Base-by-base conservation (phyloP, 2,113 vertebrate species). In the Proterorhinus semilunaris region DNA sequence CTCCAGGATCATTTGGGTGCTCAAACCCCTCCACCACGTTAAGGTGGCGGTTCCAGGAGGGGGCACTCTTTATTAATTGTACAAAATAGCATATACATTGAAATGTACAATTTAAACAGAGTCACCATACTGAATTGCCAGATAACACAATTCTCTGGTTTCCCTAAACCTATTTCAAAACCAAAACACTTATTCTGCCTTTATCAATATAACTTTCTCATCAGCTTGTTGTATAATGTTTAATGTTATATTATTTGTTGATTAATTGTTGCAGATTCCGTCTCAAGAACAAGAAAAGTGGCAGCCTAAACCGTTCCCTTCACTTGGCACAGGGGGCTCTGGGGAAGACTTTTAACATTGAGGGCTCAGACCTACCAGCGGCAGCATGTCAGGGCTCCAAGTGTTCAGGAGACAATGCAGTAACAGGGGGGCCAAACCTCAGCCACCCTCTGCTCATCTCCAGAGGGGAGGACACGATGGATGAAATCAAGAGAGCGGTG, bases 241-340 rank as follows among this genome's bases (percentile, higher is more conserved):
- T 36, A 2, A 27, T 36, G 27, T 36, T 5, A 55, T 5, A 21
- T 65, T 75, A 55, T 53, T 48, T 45, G 8, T 55, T 17, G 36
- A 51, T 59, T 52, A 27, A 11, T 53, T 55, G 66, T 2, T 12
- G 54, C 76, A 98, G 97, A 77, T 97, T 96, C 6, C 92, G 97
- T 84, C 90, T 98, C 88, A 94, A 95, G 86, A 98, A 98, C 90
- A 98, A 98, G 91, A 98, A 98, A 92, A 95, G 95, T 86, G 91
- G 90, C 48, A 93, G 92, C 9, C 92, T 91, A 76, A 91, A 93
- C 74, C 94, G 95, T 70, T 89, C 93, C 0, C 96, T 96, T 86
- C 94, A 94, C 45, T 87, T 95, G 57, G 58, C 73, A 6, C 87
- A 88, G 3, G 83, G 86, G 13, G 77, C 84, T 50, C 63, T 88